A percentile compares a stretch with the other conserved stretches of the same genome.
phyloP scores from a whole-genome alignment of 1,140 invertebrate genomes.

The Pteromalus puparum region DNA sequence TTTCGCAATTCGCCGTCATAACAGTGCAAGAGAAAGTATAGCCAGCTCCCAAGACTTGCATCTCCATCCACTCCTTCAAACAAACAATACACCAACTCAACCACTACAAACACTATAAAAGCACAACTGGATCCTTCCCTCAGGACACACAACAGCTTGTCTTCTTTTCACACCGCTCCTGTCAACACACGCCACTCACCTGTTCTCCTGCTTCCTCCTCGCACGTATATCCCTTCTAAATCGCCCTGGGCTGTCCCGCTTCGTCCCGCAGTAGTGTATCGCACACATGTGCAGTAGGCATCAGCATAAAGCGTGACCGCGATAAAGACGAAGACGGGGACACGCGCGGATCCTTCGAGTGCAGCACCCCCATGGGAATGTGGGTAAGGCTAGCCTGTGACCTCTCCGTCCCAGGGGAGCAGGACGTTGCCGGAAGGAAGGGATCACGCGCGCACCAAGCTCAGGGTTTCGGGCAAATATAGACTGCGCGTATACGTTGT shows the following conservation, averaged over 20 bases:
- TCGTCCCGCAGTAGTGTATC: background rate
- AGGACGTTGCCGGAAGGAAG: slow-evolving; percentile 58
- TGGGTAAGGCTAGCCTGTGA: slow-evolving; percentile 73
- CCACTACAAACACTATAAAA: background rate
- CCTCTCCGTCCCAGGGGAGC: slow-evolving; percentile 74
- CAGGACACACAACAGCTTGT: background rate
- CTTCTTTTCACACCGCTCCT: slow-evolving; percentile 18
- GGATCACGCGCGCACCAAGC: slow-evolving; percentile 2
- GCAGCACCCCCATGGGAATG: slow-evolving; percentile 68
- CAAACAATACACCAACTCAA: too few relatives aligned
- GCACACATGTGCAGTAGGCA: background rate
- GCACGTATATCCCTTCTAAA: slow-evolving; percentile 72
- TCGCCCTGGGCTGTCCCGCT: slow-evolving; percentile 57
- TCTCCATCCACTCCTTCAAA: background rate
- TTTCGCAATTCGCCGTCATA: too few relatives aligned
- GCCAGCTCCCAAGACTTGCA: background rate
- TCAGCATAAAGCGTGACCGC: background rate
- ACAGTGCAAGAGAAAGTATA: too few relatives aligned
- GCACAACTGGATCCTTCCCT: background rate
- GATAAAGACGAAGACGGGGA: background rate
- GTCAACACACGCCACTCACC: slow-evolving; percentile 59
- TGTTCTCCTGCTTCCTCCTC: slow-evolving; percentile 60
- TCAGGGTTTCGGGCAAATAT: background rate
- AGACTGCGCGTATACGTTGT: background rate
- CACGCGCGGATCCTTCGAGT: slow-evolving; percentile 10